Evolutionary conservation across 2,888 invertebrate species (phyloP).

Genomic region (Chaetoderma sp.): DNA sequence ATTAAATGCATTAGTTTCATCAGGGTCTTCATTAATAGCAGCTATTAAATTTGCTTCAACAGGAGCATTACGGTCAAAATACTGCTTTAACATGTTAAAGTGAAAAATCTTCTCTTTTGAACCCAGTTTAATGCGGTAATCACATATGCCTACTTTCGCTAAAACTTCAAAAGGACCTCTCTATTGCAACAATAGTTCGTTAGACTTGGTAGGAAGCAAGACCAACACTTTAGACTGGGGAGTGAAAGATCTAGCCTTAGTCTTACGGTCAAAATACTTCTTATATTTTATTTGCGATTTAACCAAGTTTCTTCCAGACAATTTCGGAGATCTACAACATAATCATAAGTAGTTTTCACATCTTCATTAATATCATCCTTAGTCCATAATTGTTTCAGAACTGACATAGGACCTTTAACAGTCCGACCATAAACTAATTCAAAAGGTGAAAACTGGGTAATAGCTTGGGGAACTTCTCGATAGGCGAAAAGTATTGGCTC

Average conservation of each 20-base stretch:
- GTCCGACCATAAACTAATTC: slow-evolving; percentile 37
- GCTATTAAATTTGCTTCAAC: too few species aligned
- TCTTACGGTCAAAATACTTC: slow-evolving; percentile 31
- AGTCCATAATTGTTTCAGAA: slow-evolving; percentile 35
- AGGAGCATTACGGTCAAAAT: too few species aligned
- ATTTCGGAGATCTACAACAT: slow-evolving; percentile 34
- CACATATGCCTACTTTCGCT: slow-evolving; percentile 12
- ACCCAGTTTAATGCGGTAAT: slow-evolving; percentile 28
- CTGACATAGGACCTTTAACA: slow-evolving; percentile 25
- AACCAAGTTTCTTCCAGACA: slow-evolving; percentile 31
- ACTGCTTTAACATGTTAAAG: too few species aligned
- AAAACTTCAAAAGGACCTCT: slow-evolving; percentile 30
- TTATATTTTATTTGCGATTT: slow-evolving; percentile 18
- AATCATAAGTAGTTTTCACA: slow-evolving; percentile 34
- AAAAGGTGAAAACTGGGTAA: slow-evolving; percentile 30
- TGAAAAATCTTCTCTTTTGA: slow-evolving; percentile 21
- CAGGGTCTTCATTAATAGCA: too few species aligned
- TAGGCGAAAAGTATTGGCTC: slow-evolving; percentile 11
- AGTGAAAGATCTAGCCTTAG: slow-evolving; percentile 22
- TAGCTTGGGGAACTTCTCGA: slow-evolving; percentile 7
- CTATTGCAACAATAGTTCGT: slow-evolving; percentile 38
- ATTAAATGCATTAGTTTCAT: slow-evolving; percentile 20
- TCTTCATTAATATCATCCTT: slow-evolving; percentile 3
- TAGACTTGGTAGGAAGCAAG: slow-evolving; percentile 37
- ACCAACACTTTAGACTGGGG: slow-evolving; percentile 36